These are phyloP conservation scores for Limenitis camilla DNA, from an alignment of 2,888 invertebrate genomes.

Conservation along the genomic window DNA sequence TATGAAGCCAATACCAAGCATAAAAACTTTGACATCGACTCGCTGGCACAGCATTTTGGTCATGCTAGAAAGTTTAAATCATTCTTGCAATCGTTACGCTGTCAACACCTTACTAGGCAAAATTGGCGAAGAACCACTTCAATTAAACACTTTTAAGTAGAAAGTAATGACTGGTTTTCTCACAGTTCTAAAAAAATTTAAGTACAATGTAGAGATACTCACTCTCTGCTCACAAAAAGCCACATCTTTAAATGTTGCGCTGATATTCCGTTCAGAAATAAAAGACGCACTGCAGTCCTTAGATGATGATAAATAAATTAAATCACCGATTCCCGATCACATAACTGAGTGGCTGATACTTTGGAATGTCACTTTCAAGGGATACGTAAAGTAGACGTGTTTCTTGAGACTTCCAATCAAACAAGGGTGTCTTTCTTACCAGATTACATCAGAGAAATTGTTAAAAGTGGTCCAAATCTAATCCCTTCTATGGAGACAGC, in stretches of 20 bases:
- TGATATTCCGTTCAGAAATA: neutral
- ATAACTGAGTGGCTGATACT: neutral
- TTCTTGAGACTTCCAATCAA: neutral
- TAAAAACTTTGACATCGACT: neutral
- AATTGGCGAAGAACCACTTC: neutral
- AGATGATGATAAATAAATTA: neutral
- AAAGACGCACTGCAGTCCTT: neutral
- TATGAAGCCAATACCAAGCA: neutral
- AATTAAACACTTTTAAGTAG: neutral
- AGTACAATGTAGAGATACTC: neutral
- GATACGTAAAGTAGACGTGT: neutral
- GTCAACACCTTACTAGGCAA: neutral
- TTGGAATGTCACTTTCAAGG: neutral
- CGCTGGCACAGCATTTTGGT: slow-evolving; percentile 1
- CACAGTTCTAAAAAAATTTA: neutral
- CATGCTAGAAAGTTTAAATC: slow-evolving; percentile 4
- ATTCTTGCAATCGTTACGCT: neutral
- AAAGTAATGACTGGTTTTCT: neutral
- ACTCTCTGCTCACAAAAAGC: neutral
- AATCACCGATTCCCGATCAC: neutral
- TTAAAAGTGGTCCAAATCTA: neutral
- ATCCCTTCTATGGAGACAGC: too few relatives aligned
- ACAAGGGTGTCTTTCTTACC: slow-evolving; percentile 6
- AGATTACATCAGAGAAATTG: slow-evolving; percentile 5
- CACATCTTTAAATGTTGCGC: neutral